Percentiles rank a stretch among this genome's conserved stretches.
phyloP scores from a whole-genome alignment of 2,888 invertebrate genomes.

The Girardia tigrina region DNA sequence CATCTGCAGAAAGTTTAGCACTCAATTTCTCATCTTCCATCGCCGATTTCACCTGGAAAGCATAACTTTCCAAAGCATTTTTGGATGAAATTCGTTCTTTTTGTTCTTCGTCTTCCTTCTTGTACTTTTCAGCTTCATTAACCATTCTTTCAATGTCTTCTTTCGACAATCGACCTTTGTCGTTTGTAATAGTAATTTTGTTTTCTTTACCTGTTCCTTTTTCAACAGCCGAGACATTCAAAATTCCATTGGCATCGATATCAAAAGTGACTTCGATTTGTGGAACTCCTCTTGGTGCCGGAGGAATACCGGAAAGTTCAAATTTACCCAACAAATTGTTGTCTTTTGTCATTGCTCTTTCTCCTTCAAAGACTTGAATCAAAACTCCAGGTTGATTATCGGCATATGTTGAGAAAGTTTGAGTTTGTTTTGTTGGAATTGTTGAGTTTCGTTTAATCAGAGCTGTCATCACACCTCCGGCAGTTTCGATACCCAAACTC shows the following conservation, averaged over 20 bases:
- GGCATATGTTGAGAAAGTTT: constrained; percentile 87
- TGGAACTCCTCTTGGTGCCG: constrained; percentile 66
- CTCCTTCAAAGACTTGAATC: constrained; percentile 36
- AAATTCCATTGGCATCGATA: constrained; percentile 62
- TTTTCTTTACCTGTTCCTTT: constrained; percentile 58
- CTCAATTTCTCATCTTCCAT: constrained; percentile 78
- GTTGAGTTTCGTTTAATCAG: constrained; percentile 91
- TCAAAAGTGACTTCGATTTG: constrained; percentile 57
- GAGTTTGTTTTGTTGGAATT: constrained; percentile 88
- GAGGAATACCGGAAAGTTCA: constrained; percentile 37
- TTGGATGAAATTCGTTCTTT: constrained; percentile 30
- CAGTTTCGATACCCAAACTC: constrained; percentile 73
- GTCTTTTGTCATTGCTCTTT: constrained; percentile 37
- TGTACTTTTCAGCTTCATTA: constrained; percentile 35
- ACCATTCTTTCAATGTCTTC: constrained; percentile 36
- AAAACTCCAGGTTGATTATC: constrained; percentile 65
- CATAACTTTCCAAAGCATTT: constrained; percentile 39
- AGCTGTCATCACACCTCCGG: constrained; percentile 83
- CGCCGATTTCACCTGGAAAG: constrained; percentile 70
- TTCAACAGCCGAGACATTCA: constrained; percentile 81
- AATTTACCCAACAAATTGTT: constrained; percentile 59
- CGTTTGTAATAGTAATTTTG: constrained; percentile 58
- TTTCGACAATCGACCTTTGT: constrained; percentile 55
- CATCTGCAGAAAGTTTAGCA: constrained; percentile 66
- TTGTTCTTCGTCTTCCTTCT: constrained; percentile 31